Evolutionary conservation across 1,140 invertebrate genomes (phyloP).

Genomic region (Drosophila pallidifrons): DNA sequence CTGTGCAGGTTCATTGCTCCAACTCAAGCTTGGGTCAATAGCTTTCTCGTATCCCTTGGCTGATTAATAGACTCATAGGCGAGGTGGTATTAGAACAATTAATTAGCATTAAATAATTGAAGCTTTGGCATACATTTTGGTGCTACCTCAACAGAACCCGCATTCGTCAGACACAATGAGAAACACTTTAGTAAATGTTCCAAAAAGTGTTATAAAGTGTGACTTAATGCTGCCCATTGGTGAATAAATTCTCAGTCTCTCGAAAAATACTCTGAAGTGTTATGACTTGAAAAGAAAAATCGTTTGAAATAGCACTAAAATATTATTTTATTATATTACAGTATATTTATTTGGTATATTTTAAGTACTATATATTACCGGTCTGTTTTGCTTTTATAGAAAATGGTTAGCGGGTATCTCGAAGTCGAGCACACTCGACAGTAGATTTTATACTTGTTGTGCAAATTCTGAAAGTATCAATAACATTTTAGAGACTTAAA

Average conservation of each 20-base stretch:
- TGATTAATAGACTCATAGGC: conserved; percentile 60
- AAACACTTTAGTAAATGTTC: conserved; percentile 27
- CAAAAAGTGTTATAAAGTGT: conserved; percentile 55
- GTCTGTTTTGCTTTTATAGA: no score
- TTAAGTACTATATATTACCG: no score
- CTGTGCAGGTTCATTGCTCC: conserved; percentile 59
- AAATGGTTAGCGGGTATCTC: no score
- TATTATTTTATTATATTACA: no score
- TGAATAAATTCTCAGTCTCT: neutral
- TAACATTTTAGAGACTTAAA: no score
- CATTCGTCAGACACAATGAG: conserved; percentile 33
- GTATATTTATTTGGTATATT: no score
- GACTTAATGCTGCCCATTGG: conserved; percentile 43
- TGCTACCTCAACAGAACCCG: conserved; percentile 65
- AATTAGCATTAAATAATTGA: conserved; percentile 69
- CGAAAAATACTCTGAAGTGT: neutral
- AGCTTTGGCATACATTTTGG: conserved; percentile 63
- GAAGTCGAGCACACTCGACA: no score
- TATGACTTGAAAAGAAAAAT: no score
- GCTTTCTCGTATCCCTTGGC: neutral
- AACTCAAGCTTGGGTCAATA: conserved; percentile 9
- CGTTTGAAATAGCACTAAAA: no score
- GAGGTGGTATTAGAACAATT: conserved; percentile 66
- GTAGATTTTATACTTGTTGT: no score
- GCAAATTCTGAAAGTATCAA: no score